Percentiles rank a stretch among this genome's conserved stretches.
phyloP scores from a whole-genome alignment of 2,113 vertebrate genomes.

The Pseudopipra pipra region DNA sequence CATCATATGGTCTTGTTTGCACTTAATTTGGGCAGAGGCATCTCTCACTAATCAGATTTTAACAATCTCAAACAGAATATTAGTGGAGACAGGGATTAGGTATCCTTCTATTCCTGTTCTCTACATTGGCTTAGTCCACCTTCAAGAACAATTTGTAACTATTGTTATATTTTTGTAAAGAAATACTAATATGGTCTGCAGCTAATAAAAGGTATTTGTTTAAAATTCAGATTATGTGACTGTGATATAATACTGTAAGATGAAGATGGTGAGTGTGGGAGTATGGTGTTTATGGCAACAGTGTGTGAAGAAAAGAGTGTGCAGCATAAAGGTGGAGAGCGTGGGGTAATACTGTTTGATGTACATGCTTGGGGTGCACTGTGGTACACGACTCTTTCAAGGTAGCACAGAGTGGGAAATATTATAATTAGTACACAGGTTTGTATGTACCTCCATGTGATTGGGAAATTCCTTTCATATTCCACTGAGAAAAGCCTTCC shows the following conservation, averaged over 20 bases:
- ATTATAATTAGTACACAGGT: neutral
- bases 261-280: neutral
- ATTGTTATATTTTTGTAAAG: neutral
- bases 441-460: neutral
- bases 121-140: neutral
- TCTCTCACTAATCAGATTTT: neutral
- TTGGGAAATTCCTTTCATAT: neutral
- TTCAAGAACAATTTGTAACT: neutral
- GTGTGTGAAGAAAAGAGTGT: neutral
- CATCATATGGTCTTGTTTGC: neutral
- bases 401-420: neutral
- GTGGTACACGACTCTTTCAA: neutral
- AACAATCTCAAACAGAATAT: neutral
- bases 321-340: neutral
- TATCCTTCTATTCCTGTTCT: neutral
- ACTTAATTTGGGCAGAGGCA: neutral
- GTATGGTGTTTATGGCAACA: neutral
- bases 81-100: neutral
- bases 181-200: neutral
- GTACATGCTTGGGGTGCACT: rapidly evolving
- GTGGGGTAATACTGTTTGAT: no score
- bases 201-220: neutral
- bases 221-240: neutral
- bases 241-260: neutral
- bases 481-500: neutral